Evolutionary conservation across 2,888 invertebrate genomes (phyloP), one percentile per base, ranked within the genome.

Genomic region (Epistrophe grossulariae): DNA sequence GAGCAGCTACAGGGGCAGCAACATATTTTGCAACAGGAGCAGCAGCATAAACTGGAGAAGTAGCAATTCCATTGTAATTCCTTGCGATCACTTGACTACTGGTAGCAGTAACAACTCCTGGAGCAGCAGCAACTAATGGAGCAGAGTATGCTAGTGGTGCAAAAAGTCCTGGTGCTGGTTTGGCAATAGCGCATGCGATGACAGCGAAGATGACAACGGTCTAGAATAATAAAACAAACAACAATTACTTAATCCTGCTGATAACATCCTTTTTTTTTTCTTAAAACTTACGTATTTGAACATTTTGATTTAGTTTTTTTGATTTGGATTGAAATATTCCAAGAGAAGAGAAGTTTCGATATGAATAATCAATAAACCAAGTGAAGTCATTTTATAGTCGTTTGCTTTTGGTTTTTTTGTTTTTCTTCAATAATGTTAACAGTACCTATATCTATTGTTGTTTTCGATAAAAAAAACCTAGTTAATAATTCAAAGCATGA

Each of bases 21-120:
- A 94, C 94, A 24, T 94, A 92, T 52, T 93, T 91, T 68, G 93
- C 91, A 10, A 95, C 91, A 0, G 94, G 94, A 95, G 9, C 95
- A 95, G 92, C 95, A 95, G 84, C 72, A 89, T 94, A 94, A 0
- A 95, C 95, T 0, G 95, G 95, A 19, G 89, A 89, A 24, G 90
- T 82, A 78, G 90, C 90, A 62, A 89, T 88, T 31, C 91, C 91
- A 89, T 92, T 91, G 73, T 90, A 90, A 84, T 91, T 90, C 7
- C 91, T 91, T 4, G 91, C 85, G 17, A 92, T 89, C 55, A 91
- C 91, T 77, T 92, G 92, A 85, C 91, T 90, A 45, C 92, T 91
- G 6, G 88, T 88, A 13, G 91, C 89, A 0, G 91, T 91, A n/a
- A 91, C 15, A 43, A 43, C 15, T 15, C 43, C 43, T 43, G 43